These are phyloP conservation scores for Hirtodrosophila trivittata DNA, from an alignment of 2,888 invertebrate genomes.

Conservation along the genomic window DNA sequence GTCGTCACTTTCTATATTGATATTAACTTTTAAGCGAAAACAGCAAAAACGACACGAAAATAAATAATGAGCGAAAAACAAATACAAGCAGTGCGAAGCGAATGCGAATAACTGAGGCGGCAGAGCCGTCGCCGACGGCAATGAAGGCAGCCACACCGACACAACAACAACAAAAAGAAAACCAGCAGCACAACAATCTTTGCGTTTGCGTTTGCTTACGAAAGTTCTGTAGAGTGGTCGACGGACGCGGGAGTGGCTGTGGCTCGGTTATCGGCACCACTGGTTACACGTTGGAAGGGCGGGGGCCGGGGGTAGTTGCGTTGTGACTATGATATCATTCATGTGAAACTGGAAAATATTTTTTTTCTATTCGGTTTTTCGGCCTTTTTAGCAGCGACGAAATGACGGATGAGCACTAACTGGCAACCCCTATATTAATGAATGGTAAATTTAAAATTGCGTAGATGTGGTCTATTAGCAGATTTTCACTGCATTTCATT, in stretches of 20 bases:
- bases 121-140: constrained; percentile 22
- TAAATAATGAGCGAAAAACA: constrained; percentile 74
- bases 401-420: constrained; percentile 35
- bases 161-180: constrained; percentile 5
- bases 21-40: constrained; percentile 80
- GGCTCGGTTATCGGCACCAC: constrained; percentile 46
- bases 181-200: constrained; percentile 51
- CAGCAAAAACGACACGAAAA: constrained; percentile 76
- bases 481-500: too few species aligned
- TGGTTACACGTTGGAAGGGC: constrained; percentile 24
- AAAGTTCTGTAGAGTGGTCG: constrained; percentile 51
- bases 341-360: constrained; percentile 57
- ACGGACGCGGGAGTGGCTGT: constrained; percentile 37
- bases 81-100: constrained; percentile 57
- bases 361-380: constrained; percentile 31
- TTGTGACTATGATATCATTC: constrained; percentile 70
- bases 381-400: constrained; percentile 43
- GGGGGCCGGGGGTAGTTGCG: constrained; percentile 31
- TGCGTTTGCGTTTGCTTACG: constrained; percentile 42
- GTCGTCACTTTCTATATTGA: constrained; percentile 82
- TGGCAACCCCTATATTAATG: too few species aligned
- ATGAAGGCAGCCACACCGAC: constrained; percentile 2
- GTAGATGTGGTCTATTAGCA: too few species aligned
- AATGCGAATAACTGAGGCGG: constrained; percentile 52
- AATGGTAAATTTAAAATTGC: neutral